These are phyloP conservation scores for Colletes collaris DNA, from an alignment of 2,888 invertebrate genomes.

Conservation along the genomic window DNA sequence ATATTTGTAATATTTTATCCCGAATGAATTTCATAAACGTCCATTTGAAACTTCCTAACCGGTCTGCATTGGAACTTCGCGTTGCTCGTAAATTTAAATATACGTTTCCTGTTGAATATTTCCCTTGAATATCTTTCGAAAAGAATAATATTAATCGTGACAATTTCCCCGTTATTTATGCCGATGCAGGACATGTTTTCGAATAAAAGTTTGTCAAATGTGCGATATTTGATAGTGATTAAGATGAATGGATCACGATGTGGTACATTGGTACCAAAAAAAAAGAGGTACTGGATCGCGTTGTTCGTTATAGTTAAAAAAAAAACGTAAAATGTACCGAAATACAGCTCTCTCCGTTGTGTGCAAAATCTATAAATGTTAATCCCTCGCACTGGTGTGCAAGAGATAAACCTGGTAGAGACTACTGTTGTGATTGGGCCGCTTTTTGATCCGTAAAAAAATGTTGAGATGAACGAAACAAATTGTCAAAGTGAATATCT, in stretches of 20 bases:
- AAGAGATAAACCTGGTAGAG: constrained; percentile 26
- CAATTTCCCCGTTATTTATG: background rate
- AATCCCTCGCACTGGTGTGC: constrained; percentile 47
- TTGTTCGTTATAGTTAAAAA: constrained; percentile 27
- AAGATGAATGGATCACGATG: constrained; percentile 5
- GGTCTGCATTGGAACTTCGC: too few relatives aligned
- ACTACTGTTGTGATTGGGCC: constrained; percentile 17
- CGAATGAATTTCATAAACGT: too few relatives aligned
- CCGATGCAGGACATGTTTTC: background rate
- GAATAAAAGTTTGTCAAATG: constrained; percentile 1
- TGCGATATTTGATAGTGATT: constrained; percentile 27
- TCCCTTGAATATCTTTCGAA: background rate
- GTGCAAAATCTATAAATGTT: constrained; percentile 23
- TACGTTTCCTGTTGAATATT: background rate
- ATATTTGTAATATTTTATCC: too few relatives aligned
- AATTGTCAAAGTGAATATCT: background rate
- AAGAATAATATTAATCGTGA: background rate
- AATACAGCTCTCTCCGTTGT: background rate
- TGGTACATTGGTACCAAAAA: background rate
- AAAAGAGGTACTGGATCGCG: constrained; percentile 15
- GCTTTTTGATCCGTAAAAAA: constrained; percentile 17
- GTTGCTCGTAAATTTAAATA: too few relatives aligned
- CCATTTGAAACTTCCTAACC: too few relatives aligned
- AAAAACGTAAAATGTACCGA: constrained; percentile 9
- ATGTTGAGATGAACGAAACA: constrained; percentile 5